Conservation (phyloP, 1,140 invertebrate species). For the Pseudachorutes palmiensis region DNA sequence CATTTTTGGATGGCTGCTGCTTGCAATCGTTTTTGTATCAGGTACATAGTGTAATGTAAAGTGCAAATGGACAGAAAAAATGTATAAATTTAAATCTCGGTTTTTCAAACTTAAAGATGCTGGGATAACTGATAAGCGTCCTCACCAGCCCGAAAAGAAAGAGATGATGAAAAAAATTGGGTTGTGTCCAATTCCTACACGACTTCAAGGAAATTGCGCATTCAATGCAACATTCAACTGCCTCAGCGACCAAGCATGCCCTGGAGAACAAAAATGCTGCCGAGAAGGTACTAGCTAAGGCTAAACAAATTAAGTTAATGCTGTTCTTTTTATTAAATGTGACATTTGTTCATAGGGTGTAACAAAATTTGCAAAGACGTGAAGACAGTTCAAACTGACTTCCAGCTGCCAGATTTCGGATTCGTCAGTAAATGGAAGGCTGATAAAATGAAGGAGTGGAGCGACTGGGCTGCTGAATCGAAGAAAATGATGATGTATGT, state of each 20-base stretch:
- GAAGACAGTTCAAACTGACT: background rate
- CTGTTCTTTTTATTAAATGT: background rate
- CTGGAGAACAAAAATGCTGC: conserved; percentile 2
- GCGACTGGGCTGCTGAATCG: background rate
- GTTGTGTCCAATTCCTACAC: background rate
- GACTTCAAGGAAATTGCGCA: background rate
- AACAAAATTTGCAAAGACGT: background rate
- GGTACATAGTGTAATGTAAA: too few species aligned
- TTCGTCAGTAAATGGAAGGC: background rate
- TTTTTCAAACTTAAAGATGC: too few species aligned
- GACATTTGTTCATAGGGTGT: background rate
- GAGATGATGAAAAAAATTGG: background rate
- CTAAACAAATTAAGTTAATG: background rate
- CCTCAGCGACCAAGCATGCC: background rate
- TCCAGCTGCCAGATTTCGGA: background rate
- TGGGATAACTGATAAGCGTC: too few species aligned
- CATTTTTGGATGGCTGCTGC: background rate
- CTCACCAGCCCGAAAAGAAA: background rate
- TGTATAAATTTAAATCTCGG: too few species aligned
- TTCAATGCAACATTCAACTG: background rate
- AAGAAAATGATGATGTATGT: background rate
- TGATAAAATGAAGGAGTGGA: background rate
- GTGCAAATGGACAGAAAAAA: too few species aligned
- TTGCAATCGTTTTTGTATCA: too few species aligned
- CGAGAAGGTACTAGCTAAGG: background rate